A percentile compares a stretch with the other conserved stretches of the same genome.
Evolutionary conservation across 2,888 invertebrate species (phyloP).

Genomic region (Tachina fera): DNA sequence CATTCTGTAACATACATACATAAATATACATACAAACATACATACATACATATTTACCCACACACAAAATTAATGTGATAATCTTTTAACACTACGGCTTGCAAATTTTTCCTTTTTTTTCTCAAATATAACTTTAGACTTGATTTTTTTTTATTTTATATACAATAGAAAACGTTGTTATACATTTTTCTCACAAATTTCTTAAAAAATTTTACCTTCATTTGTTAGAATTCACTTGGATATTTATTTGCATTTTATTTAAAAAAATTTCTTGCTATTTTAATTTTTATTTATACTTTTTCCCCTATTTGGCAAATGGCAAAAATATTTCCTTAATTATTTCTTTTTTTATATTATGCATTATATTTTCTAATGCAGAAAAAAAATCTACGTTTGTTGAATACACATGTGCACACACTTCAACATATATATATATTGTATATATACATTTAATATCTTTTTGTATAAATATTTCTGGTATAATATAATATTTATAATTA

Average conservation of each 20-base stretch:
- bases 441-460: slow-evolving; percentile 15
- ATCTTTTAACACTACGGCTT: slow-evolving; percentile 47
- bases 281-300: slow-evolving; percentile 3
- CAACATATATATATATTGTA: not conserved
- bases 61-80: slow-evolving; percentile 35
- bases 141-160: slow-evolving; percentile 2
- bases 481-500: slow-evolving; percentile 21
- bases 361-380: slow-evolving; percentile 31
- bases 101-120: slow-evolving; percentile 5
- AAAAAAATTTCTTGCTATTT: not conserved
- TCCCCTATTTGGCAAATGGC: not conserved
- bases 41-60: not conserved
- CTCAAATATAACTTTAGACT: slow-evolving; percentile 1
- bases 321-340: slow-evolving; percentile 24
- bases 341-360: not conserved
- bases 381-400: slow-evolving; percentile 32
- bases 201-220: slow-evolving; percentile 58
- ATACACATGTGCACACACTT: too few relatives aligned
- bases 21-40: not conserved
- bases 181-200: slow-evolving; percentile 63
- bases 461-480: slow-evolving; percentile 41
- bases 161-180: slow-evolving; percentile 58
- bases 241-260: slow-evolving; percentile 57
- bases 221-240: slow-evolving; percentile 35
- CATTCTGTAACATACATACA: not conserved